A percentile compares a stretch with the other conserved stretches of the same genome.
Conservation (phyloP, 2,797 vertebrate genomes). For the Danio kyathit region DNA sequence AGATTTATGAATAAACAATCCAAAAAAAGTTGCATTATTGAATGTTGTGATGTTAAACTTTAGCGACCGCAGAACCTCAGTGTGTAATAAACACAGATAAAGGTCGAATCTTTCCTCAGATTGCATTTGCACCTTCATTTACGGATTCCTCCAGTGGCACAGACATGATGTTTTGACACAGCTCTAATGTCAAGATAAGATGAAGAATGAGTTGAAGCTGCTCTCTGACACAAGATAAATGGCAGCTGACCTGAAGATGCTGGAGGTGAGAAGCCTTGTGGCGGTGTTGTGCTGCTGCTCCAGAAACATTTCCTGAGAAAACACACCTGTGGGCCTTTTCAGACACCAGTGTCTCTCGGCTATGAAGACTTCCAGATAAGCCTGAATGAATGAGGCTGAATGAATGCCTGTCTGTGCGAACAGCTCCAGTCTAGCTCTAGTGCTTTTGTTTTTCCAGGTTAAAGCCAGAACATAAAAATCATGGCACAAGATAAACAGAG, state of each 20-base stretch:
- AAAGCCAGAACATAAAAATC: background rate
- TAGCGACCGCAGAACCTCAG: background rate
- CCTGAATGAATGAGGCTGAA: constrained; percentile 4
- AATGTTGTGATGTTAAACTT: background rate
- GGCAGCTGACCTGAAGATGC: constrained; percentile 60
- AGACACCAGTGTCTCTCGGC: constrained; percentile 23
- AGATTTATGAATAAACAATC: background rate
- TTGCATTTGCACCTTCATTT: constrained; percentile 39
- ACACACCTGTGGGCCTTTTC: constrained; percentile 39
- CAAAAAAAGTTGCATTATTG: background rate
- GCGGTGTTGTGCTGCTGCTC: constrained; percentile 66
- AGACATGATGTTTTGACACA: constrained; percentile 55
- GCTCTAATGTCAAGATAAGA: constrained; percentile 46
- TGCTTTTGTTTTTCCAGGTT: constrained; percentile 2
- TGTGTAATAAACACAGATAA: constrained; percentile 31
- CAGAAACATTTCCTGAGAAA: constrained; percentile 67
- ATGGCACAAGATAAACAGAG: background rate
- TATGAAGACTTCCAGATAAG: constrained; percentile 34
- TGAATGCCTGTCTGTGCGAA: background rate
- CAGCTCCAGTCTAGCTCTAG: background rate
- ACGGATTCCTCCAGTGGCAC: constrained; percentile 24
- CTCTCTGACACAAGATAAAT: constrained; percentile 69
- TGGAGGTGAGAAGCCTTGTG: constrained; percentile 68
- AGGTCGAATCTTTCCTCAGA: constrained; percentile 44
- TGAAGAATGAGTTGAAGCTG: constrained; percentile 62